These are phyloP conservation scores for Loriculus beryllinus DNA, from an alignment of 2,797 vertebrate genomes.

Conservation along the genomic window DNA sequence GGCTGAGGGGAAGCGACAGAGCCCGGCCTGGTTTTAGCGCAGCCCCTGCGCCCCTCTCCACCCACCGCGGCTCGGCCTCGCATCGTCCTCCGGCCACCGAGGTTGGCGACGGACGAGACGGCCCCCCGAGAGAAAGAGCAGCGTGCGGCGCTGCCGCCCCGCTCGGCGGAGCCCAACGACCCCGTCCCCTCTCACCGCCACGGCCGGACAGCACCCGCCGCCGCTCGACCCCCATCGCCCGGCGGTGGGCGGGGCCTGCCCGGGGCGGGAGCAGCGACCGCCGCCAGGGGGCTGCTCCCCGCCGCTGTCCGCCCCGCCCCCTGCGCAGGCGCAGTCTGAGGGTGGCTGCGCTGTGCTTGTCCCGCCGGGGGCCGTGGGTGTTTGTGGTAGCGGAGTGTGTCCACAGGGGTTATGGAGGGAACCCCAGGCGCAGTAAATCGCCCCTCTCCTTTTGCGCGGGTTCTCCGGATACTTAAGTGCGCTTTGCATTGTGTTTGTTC, in stretches of 20 bases:
- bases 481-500: background rate
- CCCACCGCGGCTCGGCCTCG: background rate
- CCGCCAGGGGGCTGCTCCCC: background rate
- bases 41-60: too few species aligned
- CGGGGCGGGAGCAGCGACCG: background rate
- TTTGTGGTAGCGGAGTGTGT: background rate
- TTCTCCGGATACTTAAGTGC: rapidly evolving
- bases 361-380: too few species aligned
- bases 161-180: background rate
- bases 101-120: background rate
- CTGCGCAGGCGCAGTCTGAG: too few species aligned
- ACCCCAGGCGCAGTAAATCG: rapidly evolving
- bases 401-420: rapidly evolving
- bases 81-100: background rate
- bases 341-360: too few species aligned
- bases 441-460: too few species aligned
- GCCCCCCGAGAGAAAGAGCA: background rate
- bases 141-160: background rate
- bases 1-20: background rate
- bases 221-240: background rate
- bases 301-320: too few species aligned
- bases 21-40: background rate
- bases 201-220: background rate
- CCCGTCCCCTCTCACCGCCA: background rate
- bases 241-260: background rate